Evolutionary conservation across 2,113 vertebrate species (phyloP).

Genomic region (Nerophis ophidion): DNA sequence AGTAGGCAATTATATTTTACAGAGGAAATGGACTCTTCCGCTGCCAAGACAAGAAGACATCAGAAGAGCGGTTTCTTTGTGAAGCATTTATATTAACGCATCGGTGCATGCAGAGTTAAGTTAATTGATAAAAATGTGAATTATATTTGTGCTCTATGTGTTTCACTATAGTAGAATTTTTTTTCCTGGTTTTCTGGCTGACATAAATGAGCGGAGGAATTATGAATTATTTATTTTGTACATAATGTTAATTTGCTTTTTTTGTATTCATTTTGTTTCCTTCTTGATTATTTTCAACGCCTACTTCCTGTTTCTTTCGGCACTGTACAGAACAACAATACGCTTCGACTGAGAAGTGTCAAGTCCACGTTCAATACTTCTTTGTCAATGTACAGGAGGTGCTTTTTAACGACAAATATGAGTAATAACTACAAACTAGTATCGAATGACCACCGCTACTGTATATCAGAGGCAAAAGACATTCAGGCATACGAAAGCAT

Average conservation of each 20-base stretch:
- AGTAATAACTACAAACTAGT: constrained; percentile 53
- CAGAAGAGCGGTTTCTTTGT: constrained; percentile 61
- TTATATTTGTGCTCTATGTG: constrained; percentile 72
- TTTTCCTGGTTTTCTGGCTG: constrained; percentile 57
- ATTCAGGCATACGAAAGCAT: constrained; percentile 72
- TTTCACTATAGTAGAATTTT: constrained; percentile 68
- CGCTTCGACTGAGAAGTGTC: constrained; percentile 59
- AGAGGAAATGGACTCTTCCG: constrained; percentile 40
- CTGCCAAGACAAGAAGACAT: constrained; percentile 33
- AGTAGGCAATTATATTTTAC: constrained; percentile 35
- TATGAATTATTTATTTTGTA: constrained; percentile 66
- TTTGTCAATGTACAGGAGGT: constrained; percentile 70
- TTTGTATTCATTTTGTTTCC: constrained; percentile 53
- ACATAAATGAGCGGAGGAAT: constrained; percentile 61
- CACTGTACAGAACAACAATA: constrained; percentile 68
- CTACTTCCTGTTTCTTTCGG: constrained; percentile 37
- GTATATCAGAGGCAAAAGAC: constrained; percentile 67
- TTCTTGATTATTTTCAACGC: constrained; percentile 39
- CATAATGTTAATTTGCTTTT: constrained; percentile 61
- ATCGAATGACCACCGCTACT: constrained; percentile 64
- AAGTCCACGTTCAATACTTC: constrained; percentile 52
- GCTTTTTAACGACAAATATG: constrained; percentile 61
- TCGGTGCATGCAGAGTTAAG: constrained; percentile 74
- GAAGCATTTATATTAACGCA: constrained; percentile 74
- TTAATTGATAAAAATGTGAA: constrained; percentile 75